Base-by-base conservation (phyloP, 2,797 vertebrate genomes). In the Platalea minor region DNA sequence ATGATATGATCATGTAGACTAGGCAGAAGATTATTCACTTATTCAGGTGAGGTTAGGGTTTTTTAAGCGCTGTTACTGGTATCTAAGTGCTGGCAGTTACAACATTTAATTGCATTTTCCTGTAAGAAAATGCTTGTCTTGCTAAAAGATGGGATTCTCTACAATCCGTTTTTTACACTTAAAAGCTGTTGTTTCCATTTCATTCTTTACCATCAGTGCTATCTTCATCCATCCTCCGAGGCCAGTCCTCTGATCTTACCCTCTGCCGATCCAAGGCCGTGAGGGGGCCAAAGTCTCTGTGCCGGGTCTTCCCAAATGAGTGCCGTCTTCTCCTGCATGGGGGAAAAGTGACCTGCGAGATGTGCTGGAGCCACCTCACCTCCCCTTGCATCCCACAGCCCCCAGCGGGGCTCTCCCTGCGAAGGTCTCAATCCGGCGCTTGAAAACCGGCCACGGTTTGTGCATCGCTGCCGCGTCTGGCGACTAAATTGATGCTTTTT, bases 81-180 rank as follows among this genome's bases (percentile, higher is more conserved):
- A 39, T 91, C 46, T 35, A n/a, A 91, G 33, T 68, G 60, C 72
- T 93, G 83, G 77, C 91, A 79, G 80, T 96, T 91, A 68, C 11
- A 93, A 53, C 25, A 43, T 85, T 75, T 79, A 94, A 77, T 94
- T 94, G 56, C 26, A 7, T 94, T 96, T 95, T 86, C 80, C 45
- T 94, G 53, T 73, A 69, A 85, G 41, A 75, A 97, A 96, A 93
- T 69, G 54, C 83, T 88, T 95, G 39, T 75, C 80, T 95, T 95
- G 64, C 35, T 86, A 70, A 89, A 92, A 94, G 76, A 74, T 54
- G 43, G 39, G 37, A 16, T 85, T 65, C 57, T 94, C 28, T 93
- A 13, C 43, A 46, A 10, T 89, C 75, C 2, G 6, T 94, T 91
- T 80, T 8, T 4, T 76, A 37, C 5, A 7, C 81, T 88, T 90